Evolutionary conservation across 2,888 invertebrate species (phyloP), one percentile per base, ranked within the genome.

Genomic region (Temnothorax ravouxi): DNA sequence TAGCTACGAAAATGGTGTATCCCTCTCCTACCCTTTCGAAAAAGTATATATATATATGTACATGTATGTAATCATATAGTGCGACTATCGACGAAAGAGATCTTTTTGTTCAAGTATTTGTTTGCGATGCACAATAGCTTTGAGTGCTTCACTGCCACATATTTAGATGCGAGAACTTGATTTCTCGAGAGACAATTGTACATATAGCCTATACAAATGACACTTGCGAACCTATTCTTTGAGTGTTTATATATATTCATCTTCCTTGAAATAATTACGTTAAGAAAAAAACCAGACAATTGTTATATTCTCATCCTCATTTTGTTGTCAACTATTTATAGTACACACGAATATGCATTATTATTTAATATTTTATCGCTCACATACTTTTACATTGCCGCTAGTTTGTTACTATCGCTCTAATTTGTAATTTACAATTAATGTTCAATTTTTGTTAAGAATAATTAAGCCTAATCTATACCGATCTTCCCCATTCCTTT

Each of bases 91-190:
- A 21, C n/a, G 13, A 69, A 44, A 64, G 11, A 47, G 44, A 79
- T 41, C 52, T 72, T 69, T 34, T 61, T 61, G 75, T 59, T 67
- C 5, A 47, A 38, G 21, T 34, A 56, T 54, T 50, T 79, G 47
- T 29, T 29, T 61, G 61, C 52, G 29, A 77, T 59, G 21, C 54
- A 54, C 25, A 64, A 18, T 75, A 75, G 54, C 44, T 44, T 66
- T 59, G 52, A 52, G 75, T 82, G 76, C 18, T 29, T 85, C 84
- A 86, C 88, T 88, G 88, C 85, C 88, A 84, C 34, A 29, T 34
- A 61, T 69, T 13, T 21, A 25, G 44, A 11, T 52, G 50, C 6
- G 21, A 75, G n/a, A 75, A n/a, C 4, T 38, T 25, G 15, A 15
- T 61, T 38, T 59, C 38, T 21, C 38, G 15, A 76, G 38, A 59